Base-by-base conservation (phyloP, 2,888 invertebrate genomes). In the Rotaria sp. region DNA sequence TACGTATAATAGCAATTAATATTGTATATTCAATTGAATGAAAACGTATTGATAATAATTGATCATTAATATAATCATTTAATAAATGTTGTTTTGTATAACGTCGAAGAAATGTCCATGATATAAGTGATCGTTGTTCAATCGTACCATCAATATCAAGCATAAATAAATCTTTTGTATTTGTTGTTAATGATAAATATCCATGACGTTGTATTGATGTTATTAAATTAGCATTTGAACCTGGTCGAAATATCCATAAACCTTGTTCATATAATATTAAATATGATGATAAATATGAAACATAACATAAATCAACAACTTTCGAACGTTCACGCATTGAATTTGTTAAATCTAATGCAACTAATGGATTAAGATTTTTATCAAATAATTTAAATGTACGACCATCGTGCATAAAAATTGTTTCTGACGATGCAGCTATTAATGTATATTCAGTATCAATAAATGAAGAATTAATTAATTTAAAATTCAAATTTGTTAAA, bases 91-190 rank as follows among this genome's bases (percentile, higher is more conserved):
- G 67, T 67, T 67, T 67, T 35, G 67, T 35, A 67, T 67, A 67
- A 67, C 67, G 67, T 35, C 67, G 67, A 38, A 67, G 35, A 67
- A 67, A 67, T 67, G 67, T 35, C 67, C 67, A 67, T 35, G 67
- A 67, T 21, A 67, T 30, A 38, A 67, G 35, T 21, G 67, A 67
- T 21, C 67, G 67, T 38, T 67, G 67, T 67, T 67, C 67, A 67
- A 67, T 67, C 0, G 35, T 67, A 67, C 30, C 30, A 11, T 67
- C 67, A 18, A 10, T 67, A 21, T 67, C 67, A 35, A 67, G 67
- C 35, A 67, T 67, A 67, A 67, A 67, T 35, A 67, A 35, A 67
- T 67, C 67, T 67, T 67, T 67, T 30, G 67, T 67, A 67, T 67
- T 67, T 21, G 67, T 35, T 67, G 67, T 67, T 21, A 67, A 38